Base-by-base conservation (phyloP, 2,888 invertebrate species). In the Scrobipalpa costella region DNA sequence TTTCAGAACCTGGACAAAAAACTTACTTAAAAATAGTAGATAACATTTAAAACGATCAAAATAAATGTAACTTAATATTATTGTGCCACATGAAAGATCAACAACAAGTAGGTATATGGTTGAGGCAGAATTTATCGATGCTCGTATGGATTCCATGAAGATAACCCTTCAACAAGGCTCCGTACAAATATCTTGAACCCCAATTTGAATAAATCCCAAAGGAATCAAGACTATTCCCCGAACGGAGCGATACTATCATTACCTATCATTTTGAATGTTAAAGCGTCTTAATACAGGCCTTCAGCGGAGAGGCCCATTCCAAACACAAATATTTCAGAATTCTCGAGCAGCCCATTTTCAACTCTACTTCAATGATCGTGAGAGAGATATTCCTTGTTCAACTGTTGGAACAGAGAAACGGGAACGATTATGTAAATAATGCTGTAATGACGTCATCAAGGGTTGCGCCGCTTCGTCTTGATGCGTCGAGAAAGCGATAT, bases 381-480 rank as follows among this genome's bases (percentile, higher is more conserved):
- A 64, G 69, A 68, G 68, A 68, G 70, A 71, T 68, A 71, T 73
- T 75, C 34, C 65, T 36, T 52, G 66, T 69, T 63, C 60, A 47
- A 64, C 62, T 67, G 57, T 66, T 68, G 61, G 68, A 70, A 73
- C 69, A 71, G 71, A 71, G 64, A 71, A 70, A 73, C 67, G 71
- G 69, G 73, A 65, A 78, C 80, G 83, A 85, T 86, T 86, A 86
- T 85, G 85, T 83, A 84, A 86, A 86, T 85, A 81, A 77, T 78
- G 76, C 76, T 74, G 75, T 84, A 84, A 86, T 83, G 84, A 81
- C 79, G 79, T 81, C 84, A 85, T 84, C 80, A 81, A 69, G 76
- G 80, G 83, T 80, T 79, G 79, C 79, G 79, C 81, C 81, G 78
- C 81, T 82, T 77, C 66, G 68, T 73, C 74, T 77, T 79, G 83